Conservation (phyloP, 2,888 invertebrate species). For the Tenodera sinensis region DNA sequence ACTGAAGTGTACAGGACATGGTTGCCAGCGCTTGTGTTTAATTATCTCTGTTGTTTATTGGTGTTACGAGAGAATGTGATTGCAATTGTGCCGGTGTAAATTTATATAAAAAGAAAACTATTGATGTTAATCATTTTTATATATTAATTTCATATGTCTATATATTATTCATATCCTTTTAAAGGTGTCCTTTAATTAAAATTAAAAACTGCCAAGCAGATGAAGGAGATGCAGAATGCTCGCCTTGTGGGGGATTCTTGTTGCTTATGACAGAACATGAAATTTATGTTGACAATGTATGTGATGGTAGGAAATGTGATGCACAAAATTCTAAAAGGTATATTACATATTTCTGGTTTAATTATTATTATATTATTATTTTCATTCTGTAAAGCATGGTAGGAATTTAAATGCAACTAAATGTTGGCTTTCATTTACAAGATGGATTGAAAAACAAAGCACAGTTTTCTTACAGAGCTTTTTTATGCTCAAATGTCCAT, state of each 20-base stretch:
- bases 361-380: too few species aligned
- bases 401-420: too few species aligned
- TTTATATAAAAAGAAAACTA: background rate
- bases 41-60: background rate
- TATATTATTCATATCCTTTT: conserved; percentile 18
- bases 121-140: conserved; percentile 8
- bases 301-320: background rate
- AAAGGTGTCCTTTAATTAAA: conserved; percentile 16
- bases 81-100: background rate
- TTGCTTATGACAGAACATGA: background rate
- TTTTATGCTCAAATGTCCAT: too few species aligned
- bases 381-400: too few species aligned
- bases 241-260: background rate
- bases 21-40: background rate
- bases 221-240: background rate
- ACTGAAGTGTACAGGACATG: background rate
- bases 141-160: conserved; percentile 7
- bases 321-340: background rate
- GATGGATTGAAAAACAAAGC: too few species aligned
- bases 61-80: conserved; percentile 5
- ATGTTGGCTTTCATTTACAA: too few species aligned
- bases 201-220: conserved; percentile 21
- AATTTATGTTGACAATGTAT: background rate
- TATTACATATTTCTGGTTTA: too few species aligned
- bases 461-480: too few species aligned